Percentiles rank a stretch among this genome's conserved stretches.
phyloP scores from a whole-genome alignment of 2,113 vertebrate species.

The Siniperca knerii region DNA sequence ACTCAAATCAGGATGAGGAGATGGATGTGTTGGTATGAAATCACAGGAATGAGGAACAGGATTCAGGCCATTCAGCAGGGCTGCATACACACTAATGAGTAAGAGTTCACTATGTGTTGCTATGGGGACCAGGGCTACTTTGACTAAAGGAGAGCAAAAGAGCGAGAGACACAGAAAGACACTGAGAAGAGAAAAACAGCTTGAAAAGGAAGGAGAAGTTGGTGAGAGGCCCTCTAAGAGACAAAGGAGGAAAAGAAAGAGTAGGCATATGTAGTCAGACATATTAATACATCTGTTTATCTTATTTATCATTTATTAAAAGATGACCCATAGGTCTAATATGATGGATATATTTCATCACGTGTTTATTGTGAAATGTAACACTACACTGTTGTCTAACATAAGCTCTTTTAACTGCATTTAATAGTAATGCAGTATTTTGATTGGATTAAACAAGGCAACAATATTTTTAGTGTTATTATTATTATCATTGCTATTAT shows the following conservation, averaged over 20 bases:
- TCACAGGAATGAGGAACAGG: conserved; percentile 65
- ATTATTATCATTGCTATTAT: conserved; percentile 45
- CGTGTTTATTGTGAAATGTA: conserved; percentile 13
- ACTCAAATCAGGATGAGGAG: conserved; percentile 10
- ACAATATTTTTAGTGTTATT: conserved; percentile 47
- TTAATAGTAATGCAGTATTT: conserved; percentile 32
- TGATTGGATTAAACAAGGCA: conserved; percentile 51
- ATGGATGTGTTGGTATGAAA: conserved; percentile 45
- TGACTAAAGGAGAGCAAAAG: conserved; percentile 76
- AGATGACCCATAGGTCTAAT: neutral
- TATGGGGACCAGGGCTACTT: conserved; percentile 82
- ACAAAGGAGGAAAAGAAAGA: conserved; percentile 22
- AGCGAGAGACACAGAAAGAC: conserved; percentile 66
- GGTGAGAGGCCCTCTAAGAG: conserved; percentile 32
- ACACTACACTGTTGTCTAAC: conserved; percentile 5
- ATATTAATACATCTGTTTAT: conserved; percentile 29
- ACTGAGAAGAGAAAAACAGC: conserved; percentile 41
- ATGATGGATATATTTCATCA: conserved; percentile 15
- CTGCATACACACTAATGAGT: conserved; percentile 77
- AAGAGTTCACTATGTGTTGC: conserved; percentile 82
- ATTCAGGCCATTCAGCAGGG: conserved; percentile 59
- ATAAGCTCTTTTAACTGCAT: conserved; percentile 15
- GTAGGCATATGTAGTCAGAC: conserved; percentile 23
- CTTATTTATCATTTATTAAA: conserved; percentile 6
- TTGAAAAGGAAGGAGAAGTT: conserved; percentile 46